Base-by-base conservation (phyloP, 1,140 invertebrate genomes). In the Stegodyphus dumicola region DNA sequence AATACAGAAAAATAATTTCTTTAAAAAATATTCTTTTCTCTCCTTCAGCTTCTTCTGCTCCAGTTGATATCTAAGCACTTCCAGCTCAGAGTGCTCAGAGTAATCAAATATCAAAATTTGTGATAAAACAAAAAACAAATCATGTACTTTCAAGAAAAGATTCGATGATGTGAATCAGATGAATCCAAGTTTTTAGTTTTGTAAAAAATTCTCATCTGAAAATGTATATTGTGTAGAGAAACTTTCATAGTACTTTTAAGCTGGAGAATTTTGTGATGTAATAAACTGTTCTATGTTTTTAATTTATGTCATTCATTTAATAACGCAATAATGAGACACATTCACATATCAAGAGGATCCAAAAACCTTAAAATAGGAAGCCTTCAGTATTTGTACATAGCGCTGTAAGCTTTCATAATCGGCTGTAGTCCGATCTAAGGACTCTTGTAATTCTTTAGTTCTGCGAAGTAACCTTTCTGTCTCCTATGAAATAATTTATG, bases 181-280 rank as follows among this genome's bases (percentile, higher is more conserved):
- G 33, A 33, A 33, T 33, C 33, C 33, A 33, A 33, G 33, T 33
- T 33, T 33, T 33, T 52, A 80, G 13, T 81, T 83, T 65, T 83
- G 71, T 83, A 83, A 7, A 75, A 74, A 65, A 66, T 66, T 15
- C 56, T 75, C 80, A 83, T 75, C 18, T 75, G 60, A 75, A 66
- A 18, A 33, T 75, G 60, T 65, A 77, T 17, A 77, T 77, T 77
- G 77, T 79, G 67, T 69, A 65, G 67, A 69, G 48, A 77, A 33
- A 79, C 52, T 79, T 79, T 67, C 71, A 71, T 83, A 15, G 80
- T 83, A 81, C 51, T 52, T 65, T 33, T 81, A 54, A 83, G 60
- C 80, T 83, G 80, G 80, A 83, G 80, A 83, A 33, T 66, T 83
- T 66, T 83, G 80, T 83, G 70, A 75, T 83, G 80, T 83, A 79